Base-by-base conservation (phyloP, 35 echinoderm and acorn worm species). In the Hemicentrotus pulcherrimus region DNA sequence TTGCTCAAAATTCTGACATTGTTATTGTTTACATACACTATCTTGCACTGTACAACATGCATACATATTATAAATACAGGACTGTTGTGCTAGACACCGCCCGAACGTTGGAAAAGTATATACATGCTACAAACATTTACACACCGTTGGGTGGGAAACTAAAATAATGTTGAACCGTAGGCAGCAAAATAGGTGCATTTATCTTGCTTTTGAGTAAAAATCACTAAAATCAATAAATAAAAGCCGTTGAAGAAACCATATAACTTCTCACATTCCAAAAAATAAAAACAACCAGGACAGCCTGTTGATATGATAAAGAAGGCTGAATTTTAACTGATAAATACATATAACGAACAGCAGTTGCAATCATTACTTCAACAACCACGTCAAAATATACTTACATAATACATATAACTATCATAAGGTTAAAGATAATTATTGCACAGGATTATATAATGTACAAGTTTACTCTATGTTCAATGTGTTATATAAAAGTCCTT, bases 31-130 rank as follows among this genome's bases (percentile, higher is more conserved):
- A 13, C 50, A 55, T 55, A 55, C 19, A 28, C 19, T 78, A 22
- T 78, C 65, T 78, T n/a, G 7, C 65, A 78, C 65, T 78, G 65
- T 78, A 78, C 65, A 78, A n/a, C 65, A 78, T 78, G 65, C 65
- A 78, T 78, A 78, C 65, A 78, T 18, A 78, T 78, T 78, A 78
- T 78, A 78, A 78, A 78, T 78, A 78, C 19, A 78, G 65, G 65
- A 4, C 65, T 78, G 28, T 4, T 78, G 28, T 28, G 65, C 19
- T 78, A 18, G 19, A 7, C 28, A 55, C 50, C 50, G 13, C 8
- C 48, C 48, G 9, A 55, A 55, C 9, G 15, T 2, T 6, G 15
- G 50, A 78, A n/a, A 78, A 78, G 28, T 78, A 78, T 78, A 78
- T n/a, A 78, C 19, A 78, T 78, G 19, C 65, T 55, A 55, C 50